Percentiles rank a stretch among this genome's conserved stretches.
Evolutionary conservation across 2,113 vertebrate genomes (phyloP).

Genomic region (Spermophilus dauricus): DNA sequence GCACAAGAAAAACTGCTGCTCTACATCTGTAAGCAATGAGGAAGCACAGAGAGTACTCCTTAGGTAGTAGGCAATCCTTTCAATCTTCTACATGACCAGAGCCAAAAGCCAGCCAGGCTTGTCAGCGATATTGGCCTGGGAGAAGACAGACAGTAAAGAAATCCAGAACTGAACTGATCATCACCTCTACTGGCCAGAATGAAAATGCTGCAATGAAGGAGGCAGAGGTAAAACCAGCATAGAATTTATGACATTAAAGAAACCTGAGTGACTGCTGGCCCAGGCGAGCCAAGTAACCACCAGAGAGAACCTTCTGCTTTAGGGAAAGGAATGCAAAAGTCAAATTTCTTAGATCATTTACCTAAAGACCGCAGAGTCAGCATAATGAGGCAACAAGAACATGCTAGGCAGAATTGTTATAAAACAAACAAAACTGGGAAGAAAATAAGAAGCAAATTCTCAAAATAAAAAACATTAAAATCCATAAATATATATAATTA

Average conservation of each 20-base stretch:
- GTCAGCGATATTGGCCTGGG: background rate
- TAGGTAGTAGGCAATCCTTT: background rate
- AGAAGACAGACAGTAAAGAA: background rate
- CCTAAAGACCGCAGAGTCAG: background rate
- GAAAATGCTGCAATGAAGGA: background rate
- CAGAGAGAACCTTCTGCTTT: background rate
- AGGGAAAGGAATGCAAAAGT: background rate
- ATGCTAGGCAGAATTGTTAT: background rate
- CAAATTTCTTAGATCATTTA: background rate
- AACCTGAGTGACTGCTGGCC: background rate
- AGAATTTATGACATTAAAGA: background rate
- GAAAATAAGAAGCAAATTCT: no score
- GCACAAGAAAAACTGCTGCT: conserved; percentile 18
- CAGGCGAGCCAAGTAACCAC: background rate
- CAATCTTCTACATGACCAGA: background rate
- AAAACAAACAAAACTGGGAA: no score
- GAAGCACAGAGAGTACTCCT: background rate
- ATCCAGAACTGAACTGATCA: background rate
- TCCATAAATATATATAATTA: no score
- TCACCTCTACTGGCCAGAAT: background rate
- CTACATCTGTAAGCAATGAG: background rate
- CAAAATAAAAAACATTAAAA: no score
- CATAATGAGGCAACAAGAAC: background rate
- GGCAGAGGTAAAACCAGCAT: background rate
- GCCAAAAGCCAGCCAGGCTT: background rate